A percentile compares a stretch with the other conserved stretches of the same genome.
phyloP scores from a whole-genome alignment of 2,113 vertebrate genomes.

The Sinosuthora webbiana region DNA sequence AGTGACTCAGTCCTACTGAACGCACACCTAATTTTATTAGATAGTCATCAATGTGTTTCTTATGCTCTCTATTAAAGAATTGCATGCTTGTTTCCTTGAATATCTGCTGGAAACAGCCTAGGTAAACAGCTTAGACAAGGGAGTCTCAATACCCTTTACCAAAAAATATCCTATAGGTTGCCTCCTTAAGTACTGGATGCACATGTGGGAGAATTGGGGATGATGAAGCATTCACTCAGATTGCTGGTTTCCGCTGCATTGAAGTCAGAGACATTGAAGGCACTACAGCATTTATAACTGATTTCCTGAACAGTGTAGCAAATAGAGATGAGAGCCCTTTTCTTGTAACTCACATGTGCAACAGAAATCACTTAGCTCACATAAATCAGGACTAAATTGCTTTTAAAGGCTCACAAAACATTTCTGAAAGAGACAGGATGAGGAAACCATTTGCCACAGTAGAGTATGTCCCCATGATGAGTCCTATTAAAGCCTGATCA shows the following conservation, averaged over 20 bases:
- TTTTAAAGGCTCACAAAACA: slow-evolving; percentile 54
- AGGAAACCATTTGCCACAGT: slow-evolving; percentile 36
- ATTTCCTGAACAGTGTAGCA: slow-evolving; percentile 52
- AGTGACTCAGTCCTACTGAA: slow-evolving; percentile 4
- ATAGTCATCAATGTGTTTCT: neutral
- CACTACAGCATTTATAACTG: slow-evolving; percentile 37
- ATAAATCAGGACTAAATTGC: slow-evolving; percentile 58
- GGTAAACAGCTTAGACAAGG: neutral
- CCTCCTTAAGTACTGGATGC: neutral
- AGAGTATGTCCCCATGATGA: slow-evolving; percentile 18
- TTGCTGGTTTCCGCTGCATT: slow-evolving; percentile 31
- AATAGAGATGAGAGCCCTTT: slow-evolving; percentile 47
- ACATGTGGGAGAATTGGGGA: neutral
- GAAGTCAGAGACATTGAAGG: slow-evolving; percentile 35
- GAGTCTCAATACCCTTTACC: neutral
- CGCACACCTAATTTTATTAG: neutral
- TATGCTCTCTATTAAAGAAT: neutral
- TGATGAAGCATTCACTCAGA: slow-evolving; percentile 42
- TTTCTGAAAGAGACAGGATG: slow-evolving; percentile 53
- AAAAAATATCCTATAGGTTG: neutral
- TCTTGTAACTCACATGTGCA: slow-evolving; percentile 60
- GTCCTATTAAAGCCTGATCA: slow-evolving; percentile 39
- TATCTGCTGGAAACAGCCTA: slow-evolving; percentile 5
- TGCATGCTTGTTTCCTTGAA: neutral
- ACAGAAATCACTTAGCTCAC: slow-evolving; percentile 46